Conservation (phyloP, 2,888 invertebrate species). For the Venusia cambrica region DNA sequence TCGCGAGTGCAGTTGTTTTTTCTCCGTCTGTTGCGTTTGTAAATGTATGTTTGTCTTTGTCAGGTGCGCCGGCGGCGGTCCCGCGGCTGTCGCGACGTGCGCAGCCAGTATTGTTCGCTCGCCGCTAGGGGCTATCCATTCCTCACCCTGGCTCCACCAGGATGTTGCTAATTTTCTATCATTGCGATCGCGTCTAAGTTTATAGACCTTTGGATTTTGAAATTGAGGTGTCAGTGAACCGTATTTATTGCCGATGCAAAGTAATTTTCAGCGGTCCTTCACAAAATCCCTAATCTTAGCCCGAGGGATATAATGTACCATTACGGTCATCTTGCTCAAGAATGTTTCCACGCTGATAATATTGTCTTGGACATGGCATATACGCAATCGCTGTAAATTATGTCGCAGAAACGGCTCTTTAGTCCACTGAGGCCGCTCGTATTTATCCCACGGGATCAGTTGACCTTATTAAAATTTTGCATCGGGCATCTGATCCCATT, state of each 20-base stretch:
- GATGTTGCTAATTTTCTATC: constrained; percentile 80
- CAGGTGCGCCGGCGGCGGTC: constrained; percentile 49
- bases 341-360: constrained; percentile 15
- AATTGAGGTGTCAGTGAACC: constrained; percentile 73
- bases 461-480: too few species aligned
- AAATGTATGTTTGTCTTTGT: constrained; percentile 42
- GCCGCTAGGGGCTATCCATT: constrained; percentile 68
- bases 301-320: constrained; percentile 34
- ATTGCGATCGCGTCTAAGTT: constrained; percentile 71
- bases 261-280: constrained; percentile 42
- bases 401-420: too few species aligned
- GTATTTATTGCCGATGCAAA: constrained; percentile 64
- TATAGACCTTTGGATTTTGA: constrained; percentile 70
- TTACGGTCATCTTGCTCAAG: constrained; percentile 23
- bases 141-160: constrained; percentile 73
- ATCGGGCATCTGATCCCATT: too few species aligned
- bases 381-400: too few species aligned
- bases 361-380: constrained; percentile 9
- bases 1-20: constrained; percentile 49
- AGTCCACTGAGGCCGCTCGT: too few species aligned
- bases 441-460: too few species aligned
- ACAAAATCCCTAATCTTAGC: constrained; percentile 57
- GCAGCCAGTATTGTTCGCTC: constrained; percentile 57
- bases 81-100: constrained; percentile 52
- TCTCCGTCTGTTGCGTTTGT: constrained; percentile 43